phyloP scores from a whole-genome alignment of 2,113 vertebrate genomes.

The Catharus minimus region DNA sequence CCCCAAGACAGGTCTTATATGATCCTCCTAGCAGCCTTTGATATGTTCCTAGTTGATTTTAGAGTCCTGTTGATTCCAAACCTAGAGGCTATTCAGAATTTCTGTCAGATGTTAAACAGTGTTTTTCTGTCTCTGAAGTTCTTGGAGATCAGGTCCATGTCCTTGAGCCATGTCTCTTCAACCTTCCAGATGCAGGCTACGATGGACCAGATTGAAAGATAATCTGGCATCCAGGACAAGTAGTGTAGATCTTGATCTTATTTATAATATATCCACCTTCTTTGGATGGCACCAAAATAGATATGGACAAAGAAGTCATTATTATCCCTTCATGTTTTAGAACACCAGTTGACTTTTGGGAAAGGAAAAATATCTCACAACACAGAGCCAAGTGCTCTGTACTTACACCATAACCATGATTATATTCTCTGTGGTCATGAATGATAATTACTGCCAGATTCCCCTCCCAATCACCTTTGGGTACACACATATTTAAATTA shows the following conservation, averaged over 20 bases:
- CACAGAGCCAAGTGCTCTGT: not conserved
- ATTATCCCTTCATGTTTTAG: not conserved
- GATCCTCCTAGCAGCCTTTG: not conserved
- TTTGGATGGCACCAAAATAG: not conserved
- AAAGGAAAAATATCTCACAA: not conserved
- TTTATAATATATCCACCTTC: not conserved
- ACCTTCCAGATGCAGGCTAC: not conserved
- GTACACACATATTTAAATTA: conserved; percentile 24
- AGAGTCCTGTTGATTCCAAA: not conserved
- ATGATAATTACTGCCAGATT: not conserved
- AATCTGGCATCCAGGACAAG: not conserved
- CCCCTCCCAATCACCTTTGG: not conserved
- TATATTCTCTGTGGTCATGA: conserved; percentile 9
- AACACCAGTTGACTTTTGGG: not conserved
- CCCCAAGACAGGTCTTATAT: not conserved
- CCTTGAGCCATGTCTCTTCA: not conserved
- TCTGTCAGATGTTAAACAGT: not conserved
- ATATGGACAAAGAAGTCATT: not conserved
- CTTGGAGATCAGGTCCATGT: not conserved
- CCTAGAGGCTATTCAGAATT: not conserved
- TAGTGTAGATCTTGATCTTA: not conserved
- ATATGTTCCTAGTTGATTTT: not conserved
- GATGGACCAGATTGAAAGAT: not conserved
- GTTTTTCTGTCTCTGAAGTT: not conserved
- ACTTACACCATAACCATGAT: not conserved